Percentiles rank a stretch among this genome's conserved stretches.
phyloP scores from a whole-genome alignment of 2,113 vertebrate genomes.

The Corynorhinus townsendii region DNA sequence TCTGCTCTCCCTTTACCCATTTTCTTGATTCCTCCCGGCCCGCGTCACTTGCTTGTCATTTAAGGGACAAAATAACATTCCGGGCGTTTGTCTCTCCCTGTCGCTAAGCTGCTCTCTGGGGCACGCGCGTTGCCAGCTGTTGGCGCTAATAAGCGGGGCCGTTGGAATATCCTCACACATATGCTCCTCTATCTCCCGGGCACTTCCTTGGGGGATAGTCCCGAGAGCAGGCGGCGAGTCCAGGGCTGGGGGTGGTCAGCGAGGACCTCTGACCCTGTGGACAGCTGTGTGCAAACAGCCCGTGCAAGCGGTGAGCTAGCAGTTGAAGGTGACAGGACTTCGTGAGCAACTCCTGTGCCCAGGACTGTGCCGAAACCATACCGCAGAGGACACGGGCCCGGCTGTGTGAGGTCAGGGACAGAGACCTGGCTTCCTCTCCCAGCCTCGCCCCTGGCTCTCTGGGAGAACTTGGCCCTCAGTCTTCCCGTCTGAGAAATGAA shows the following conservation, averaged over 20 bases:
- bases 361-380: neutral
- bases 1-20: neutral
- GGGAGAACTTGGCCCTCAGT: neutral
- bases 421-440: neutral
- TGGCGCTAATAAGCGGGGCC: neutral
- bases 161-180: neutral
- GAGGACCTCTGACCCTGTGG: neutral
- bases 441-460: neutral
- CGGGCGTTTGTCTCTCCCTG: neutral
- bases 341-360: accelerated
- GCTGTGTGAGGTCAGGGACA: neutral
- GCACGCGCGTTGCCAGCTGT: neutral
- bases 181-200: neutral
- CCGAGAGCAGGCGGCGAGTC: neutral
- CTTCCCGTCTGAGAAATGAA: neutral
- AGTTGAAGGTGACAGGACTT: accelerated
- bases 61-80: neutral
- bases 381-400: accelerated
- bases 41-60: neutral
- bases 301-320: accelerated
- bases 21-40: neutral
- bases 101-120: neutral
- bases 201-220: neutral
- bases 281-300: neutral
- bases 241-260: accelerated